Percentiles rank a stretch among this genome's conserved stretches.
These are phyloP conservation scores for Thripadectes ignobilis DNA, from an alignment of 2,797 vertebrate genomes.

Conservation along the genomic window DNA sequence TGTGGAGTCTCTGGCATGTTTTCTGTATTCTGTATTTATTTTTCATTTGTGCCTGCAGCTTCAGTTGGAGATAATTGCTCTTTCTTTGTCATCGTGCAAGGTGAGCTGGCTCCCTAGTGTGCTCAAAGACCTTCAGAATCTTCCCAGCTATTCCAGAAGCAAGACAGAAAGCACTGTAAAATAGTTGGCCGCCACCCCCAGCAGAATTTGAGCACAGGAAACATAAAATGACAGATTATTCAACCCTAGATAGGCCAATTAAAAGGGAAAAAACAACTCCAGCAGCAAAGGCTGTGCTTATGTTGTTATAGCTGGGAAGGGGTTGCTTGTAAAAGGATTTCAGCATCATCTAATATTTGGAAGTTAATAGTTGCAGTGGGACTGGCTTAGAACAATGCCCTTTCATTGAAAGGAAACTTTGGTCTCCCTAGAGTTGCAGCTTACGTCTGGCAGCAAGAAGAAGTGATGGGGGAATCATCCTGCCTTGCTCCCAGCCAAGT, in stretches of 20 bases:
- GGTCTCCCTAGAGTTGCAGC: neutral
- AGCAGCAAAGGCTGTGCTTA: neutral
- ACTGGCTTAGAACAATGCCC: neutral
- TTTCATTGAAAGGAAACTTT: neutral
- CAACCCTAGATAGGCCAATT: neutral
- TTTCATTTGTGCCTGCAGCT: slow-evolving; percentile 7
- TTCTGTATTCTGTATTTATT: slow-evolving; percentile 1
- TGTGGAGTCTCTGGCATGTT: neutral
- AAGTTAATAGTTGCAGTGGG: neutral
- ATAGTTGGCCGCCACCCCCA: neutral
- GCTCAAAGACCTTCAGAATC: neutral
- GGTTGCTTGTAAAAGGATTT: neutral
- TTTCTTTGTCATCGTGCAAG: neutral
- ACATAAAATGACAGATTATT: neutral
- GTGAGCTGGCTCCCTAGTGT: neutral
- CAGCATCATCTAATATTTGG: neutral
- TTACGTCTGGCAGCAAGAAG: neutral
- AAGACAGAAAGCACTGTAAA: neutral
- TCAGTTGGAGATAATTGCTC: neutral
- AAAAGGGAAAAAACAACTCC: neutral
- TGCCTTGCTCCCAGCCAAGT: neutral
- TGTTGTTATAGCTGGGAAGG: neutral
- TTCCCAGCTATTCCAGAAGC: neutral
- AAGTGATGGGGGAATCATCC: neutral
- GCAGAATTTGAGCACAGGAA: neutral